These are phyloP conservation scores for Brachyopa scutellaris DNA, from an alignment of 2,888 invertebrate species.

Conservation along the genomic window DNA sequence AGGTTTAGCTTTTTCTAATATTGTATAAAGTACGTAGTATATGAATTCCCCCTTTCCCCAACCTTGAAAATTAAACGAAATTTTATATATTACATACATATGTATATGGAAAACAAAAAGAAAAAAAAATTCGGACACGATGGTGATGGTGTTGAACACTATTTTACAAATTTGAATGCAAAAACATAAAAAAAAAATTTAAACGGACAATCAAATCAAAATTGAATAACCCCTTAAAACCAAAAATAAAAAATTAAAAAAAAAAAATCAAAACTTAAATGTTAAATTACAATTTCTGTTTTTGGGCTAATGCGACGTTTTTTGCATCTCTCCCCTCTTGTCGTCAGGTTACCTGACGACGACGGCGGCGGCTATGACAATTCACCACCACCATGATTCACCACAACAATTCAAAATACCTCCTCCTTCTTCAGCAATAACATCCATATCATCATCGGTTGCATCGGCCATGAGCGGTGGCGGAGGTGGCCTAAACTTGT, in stretches of 20 bases:
- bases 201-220: conserved; percentile 72
- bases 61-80: conserved; percentile 56
- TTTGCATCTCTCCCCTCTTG: conserved; percentile 82
- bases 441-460: conserved; percentile 76
- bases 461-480: conserved; percentile 73
- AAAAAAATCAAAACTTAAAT: conserved; percentile 67
- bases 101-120: conserved; percentile 51
- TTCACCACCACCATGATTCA: conserved; percentile 64
- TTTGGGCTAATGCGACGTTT: conserved; percentile 83
- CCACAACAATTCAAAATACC: conserved; percentile 69
- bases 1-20: conserved; percentile 70
- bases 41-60: conserved; percentile 50
- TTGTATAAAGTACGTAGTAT: conserved; percentile 69
- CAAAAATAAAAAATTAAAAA: conserved; percentile 71
- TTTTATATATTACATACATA: conserved; percentile 43
- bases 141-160: conserved; percentile 79
- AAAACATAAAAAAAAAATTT: conserved; percentile 60
- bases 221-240: conserved; percentile 74
- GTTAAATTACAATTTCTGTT: conserved; percentile 76
- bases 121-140: conserved; percentile 74
- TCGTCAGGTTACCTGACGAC: conserved; percentile 83
- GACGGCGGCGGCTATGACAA: conserved; percentile 77
- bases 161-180: conserved; percentile 70
- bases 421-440: conserved; percentile 62
- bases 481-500: conserved; percentile 80